These are phyloP conservation scores for Notolabrus celidotus DNA, from an alignment of 2,797 vertebrate genomes.

Conservation along the genomic window DNA sequence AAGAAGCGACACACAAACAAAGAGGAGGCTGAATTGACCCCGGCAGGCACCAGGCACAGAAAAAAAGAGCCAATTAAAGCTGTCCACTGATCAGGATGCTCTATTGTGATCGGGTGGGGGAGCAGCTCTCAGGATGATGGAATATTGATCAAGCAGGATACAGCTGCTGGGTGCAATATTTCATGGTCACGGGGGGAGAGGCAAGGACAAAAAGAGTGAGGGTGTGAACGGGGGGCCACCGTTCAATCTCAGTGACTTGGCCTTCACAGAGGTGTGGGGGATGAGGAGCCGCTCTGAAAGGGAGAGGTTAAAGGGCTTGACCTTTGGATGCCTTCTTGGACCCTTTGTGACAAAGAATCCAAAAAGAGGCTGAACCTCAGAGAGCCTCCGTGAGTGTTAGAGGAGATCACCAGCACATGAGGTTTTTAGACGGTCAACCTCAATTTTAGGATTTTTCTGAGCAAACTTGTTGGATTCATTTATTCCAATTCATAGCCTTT, in stretches of 20 bases:
- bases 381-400: neutral
- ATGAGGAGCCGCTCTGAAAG: slow-evolving; percentile 50
- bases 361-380: slow-evolving; percentile 28
- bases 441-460: no score
- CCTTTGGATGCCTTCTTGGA: slow-evolving; percentile 70
- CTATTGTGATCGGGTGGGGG: slow-evolving; percentile 27
- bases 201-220: slow-evolving; percentile 65
- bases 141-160: slow-evolving; percentile 69
- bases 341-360: slow-evolving; percentile 65
- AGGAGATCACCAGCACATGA: neutral
- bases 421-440: neutral
- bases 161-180: slow-evolving; percentile 73
- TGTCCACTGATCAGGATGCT: slow-evolving; percentile 43
- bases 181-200: slow-evolving; percentile 62
- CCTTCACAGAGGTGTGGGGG: slow-evolving; percentile 68
- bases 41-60: slow-evolving; percentile 8
- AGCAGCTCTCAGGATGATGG: slow-evolving; percentile 24
- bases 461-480: no score
- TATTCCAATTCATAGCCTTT: no score
- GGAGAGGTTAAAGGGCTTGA: slow-evolving; percentile 70
- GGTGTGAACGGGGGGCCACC: slow-evolving; percentile 41
- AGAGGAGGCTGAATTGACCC: slow-evolving; percentile 28
- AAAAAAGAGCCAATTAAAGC: slow-evolving; percentile 37
- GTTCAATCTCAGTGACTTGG: slow-evolving; percentile 66
- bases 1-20: slow-evolving; percentile 30